These are phyloP conservation scores for Catostylus mosaicus DNA, from an alignment of 30 jellyfish, hydroid and myxozoan species.

Conservation along the genomic window DNA sequence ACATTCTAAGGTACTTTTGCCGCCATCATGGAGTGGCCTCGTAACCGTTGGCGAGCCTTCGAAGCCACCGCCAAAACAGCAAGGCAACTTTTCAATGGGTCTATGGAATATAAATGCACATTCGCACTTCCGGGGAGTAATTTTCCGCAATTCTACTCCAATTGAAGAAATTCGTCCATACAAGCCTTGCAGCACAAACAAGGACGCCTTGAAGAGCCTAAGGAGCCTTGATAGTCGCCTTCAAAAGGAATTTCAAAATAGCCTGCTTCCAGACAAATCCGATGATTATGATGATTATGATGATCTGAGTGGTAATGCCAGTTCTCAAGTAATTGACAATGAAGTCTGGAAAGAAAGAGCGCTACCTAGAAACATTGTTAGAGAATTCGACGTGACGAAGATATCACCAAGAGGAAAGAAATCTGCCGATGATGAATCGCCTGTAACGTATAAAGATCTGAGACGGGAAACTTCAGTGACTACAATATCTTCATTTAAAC, in stretches of 20 bases:
- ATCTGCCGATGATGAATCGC: not conserved
- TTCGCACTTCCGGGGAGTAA: slow-evolving; percentile 65
- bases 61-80: slow-evolving; percentile 12
- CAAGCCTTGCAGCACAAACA: slow-evolving; percentile 55
- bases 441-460: slow-evolving; percentile 1
- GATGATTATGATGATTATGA: not conserved
- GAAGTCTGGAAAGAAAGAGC: not conserved
- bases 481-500: slow-evolving; percentile 24
- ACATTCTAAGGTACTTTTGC: slow-evolving; percentile 25
- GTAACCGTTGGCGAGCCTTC: slow-evolving; percentile 56
- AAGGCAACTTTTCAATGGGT: slow-evolving; percentile 36
- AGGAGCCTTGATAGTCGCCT: slow-evolving; percentile 77
- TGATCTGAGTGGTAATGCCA: not conserved
- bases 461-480: slow-evolving; percentile 32
- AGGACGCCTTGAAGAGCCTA: slow-evolving; percentile 80
- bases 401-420: slow-evolving; percentile 10
- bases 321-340: not conserved
- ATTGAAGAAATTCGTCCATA: slow-evolving; percentile 78
- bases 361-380: not conserved
- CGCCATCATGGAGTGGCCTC: slow-evolving; percentile 74
- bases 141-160: slow-evolving; percentile 77
- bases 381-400: slow-evolving; percentile 34
- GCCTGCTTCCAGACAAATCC: slow-evolving; percentile 5
- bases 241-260: slow-evolving; percentile 40
- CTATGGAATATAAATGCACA: slow-evolving; percentile 47